These are phyloP conservation scores for Catagonus wagneri DNA, from an alignment of 2,113 vertebrate genomes.

Conservation along the genomic window DNA sequence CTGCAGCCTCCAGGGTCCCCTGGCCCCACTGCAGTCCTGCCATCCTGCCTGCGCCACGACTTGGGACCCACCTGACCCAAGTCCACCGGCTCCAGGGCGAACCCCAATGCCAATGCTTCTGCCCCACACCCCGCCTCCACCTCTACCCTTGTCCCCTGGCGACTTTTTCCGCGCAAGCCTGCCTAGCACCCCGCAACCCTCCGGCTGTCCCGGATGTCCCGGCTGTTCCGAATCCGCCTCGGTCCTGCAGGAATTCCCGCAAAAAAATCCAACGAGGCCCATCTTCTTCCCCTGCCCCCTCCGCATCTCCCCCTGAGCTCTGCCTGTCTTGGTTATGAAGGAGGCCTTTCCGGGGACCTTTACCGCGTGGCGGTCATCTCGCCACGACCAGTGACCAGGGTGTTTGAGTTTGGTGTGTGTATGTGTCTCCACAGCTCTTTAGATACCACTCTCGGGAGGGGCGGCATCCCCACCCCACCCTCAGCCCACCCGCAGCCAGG, in stretches of 20 bases:
- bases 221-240: fast-evolving
- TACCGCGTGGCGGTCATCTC: not conserved
- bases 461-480: not conserved
- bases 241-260: not conserved
- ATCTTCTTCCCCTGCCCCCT: too few relatives aligned
- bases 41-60: not conserved
- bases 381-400: not conserved
- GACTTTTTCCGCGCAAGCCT: not conserved
- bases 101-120: not conserved
- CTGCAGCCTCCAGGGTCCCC: not conserved
- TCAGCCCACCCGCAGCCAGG: not conserved
- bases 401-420: not conserved
- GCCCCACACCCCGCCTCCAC: fast-evolving
- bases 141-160: fast-evolving
- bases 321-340: not conserved
- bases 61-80: not conserved
- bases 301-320: not conserved
- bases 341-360: not conserved
- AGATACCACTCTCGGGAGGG: not conserved
- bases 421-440: not conserved
- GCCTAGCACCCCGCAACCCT: not conserved
- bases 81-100: not conserved
- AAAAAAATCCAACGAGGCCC: not conserved
- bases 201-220: not conserved
- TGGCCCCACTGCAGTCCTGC: not conserved